Evolutionary conservation across 1,140 invertebrate genomes (phyloP).

Genomic region (Ditylenchus dipsaci): DNA sequence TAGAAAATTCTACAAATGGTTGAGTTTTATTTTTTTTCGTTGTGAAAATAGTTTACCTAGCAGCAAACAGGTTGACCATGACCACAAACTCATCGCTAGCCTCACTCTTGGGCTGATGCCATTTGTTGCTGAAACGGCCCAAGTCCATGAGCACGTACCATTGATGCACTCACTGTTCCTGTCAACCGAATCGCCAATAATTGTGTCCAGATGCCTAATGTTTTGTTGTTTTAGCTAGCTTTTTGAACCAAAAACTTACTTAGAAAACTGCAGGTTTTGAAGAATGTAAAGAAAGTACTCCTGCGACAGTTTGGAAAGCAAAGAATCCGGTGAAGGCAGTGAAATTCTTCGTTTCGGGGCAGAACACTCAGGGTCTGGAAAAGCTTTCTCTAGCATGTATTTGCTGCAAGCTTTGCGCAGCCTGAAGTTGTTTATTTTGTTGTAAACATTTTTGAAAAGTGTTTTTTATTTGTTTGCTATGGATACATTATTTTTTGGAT

Average conservation of each 20-base stretch:
- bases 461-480: too few species aligned
- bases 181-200: conserved; percentile 2
- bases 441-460: too few species aligned
- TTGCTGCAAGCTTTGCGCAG: conserved; percentile 41
- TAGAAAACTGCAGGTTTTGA: conserved; percentile 39
- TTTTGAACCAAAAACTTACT: conserved; percentile 26
- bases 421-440: too few species aligned
- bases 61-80: conserved; percentile 42
- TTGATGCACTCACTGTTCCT: background rate
- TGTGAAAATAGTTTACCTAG: conserved; percentile 21
- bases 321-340: background rate
- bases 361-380: conserved; percentile 7
- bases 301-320: conserved; percentile 17
- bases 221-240: background rate
- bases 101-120: conserved; percentile 23
- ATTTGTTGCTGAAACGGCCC: conserved; percentile 29
- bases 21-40: too few species aligned
- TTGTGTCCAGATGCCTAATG: conserved; percentile 25
- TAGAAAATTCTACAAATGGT: conserved; percentile 74
- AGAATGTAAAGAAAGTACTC: conserved; percentile 34
- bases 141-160: conserved; percentile 45
- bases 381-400: conserved; percentile 6
- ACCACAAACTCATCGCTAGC: conserved; percentile 37
- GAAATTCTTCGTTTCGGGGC: background rate
- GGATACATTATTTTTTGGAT: too few species aligned